Evolutionary conservation across 2,888 invertebrate species (phyloP), one percentile per base, ranked within the genome.

Genomic region (Falcaria lacertinaria): DNA sequence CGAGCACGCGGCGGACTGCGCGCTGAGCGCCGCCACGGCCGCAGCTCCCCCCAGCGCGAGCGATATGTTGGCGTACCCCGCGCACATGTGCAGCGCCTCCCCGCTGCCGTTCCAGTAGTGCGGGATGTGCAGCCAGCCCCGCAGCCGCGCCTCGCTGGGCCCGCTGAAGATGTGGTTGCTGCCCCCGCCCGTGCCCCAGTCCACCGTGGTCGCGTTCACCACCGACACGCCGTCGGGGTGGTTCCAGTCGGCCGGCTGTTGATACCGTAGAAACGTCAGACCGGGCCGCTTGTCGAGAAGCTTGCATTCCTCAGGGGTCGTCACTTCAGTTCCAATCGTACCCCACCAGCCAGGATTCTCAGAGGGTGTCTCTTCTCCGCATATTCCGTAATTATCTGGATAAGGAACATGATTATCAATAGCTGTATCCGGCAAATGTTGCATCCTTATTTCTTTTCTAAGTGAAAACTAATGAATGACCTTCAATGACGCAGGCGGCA

Each of bases 271-370:
- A 59, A 96, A 96, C 0, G 97, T 97, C 2, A 98, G 89, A 0
- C 98, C 98, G 0, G 98, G 97, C 16, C 97, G 91, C 52, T 93
- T 93, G 74, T 96, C 96, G 55, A 93, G 82, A 40, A 91, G 87
- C 45, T 95, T 93, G 69, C 98, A 98, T 68, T 95, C 92, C 22
- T 94, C 92, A 0, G 96, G 93, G 33, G 89, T 85, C 0, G 91
- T 91, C 17, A 96, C 92, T 77, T 94, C 94, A 0, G 93, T 93
- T 15, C 96, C 97, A 47, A 94, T 94, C 0, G 93, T 84, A 2
- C 96, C 96, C 97, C 97, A 97, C 97, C 97, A 97, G 0, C 96
- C 96, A 0, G 94, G 93, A 54, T 94, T 93, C 68, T 94, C 94
- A 6, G 94, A 94, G 0, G 94, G 94, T 15, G 94, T 94, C 62